Base-by-base conservation (phyloP, 2,113 vertebrate species). In the Plestiodon gilberti region DNA sequence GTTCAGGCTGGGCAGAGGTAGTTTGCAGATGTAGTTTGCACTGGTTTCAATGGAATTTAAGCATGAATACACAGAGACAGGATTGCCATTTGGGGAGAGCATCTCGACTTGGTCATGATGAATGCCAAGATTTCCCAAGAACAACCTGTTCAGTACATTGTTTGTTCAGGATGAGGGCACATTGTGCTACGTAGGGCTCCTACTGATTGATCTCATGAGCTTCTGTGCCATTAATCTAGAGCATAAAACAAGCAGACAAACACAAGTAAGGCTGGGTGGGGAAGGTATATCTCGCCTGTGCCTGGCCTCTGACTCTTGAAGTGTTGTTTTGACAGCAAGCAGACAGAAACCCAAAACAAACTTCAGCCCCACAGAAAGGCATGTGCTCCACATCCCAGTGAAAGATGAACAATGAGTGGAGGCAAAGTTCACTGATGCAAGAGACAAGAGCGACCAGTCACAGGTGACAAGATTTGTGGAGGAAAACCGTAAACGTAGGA, bases 311-410 rank as follows among this genome's bases (percentile, higher is more conserved):
- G 83, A 76, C 83, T 76, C 43, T 33, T 77, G 75, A 84, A 76
- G 59, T 65, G 59, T 65, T 84, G 83, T 84, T 84, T 84, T 84
- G 83, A 84, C 83, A 76, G 82, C 28, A 84, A 74, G 75, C 61
- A 76, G 71, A 76, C 71, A 65, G 83, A 76, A 77, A 76, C 38
- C 57, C 33, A 52, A 64, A 64, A 76, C 73, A 84, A 52, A 76
- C 20, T 65, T 75, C 59, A 84, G 59, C 61, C 20, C 73, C 48
- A 55, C 61, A 65, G 43, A 76, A 77, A 84, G 25, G 43, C 83
- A 84, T 35, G n/a, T 13, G 7, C 59, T 43, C 83, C 65, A 59
- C 20, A 65, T 35, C 61, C 61, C 62, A 65, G n/a, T 52, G 35
- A 65, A 64, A 76, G 73, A 75, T 35, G 59, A 83, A 83, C 70